Base-by-base conservation (phyloP, 1,140 invertebrate genomes). In the Cecropterus lyciades region DNA sequence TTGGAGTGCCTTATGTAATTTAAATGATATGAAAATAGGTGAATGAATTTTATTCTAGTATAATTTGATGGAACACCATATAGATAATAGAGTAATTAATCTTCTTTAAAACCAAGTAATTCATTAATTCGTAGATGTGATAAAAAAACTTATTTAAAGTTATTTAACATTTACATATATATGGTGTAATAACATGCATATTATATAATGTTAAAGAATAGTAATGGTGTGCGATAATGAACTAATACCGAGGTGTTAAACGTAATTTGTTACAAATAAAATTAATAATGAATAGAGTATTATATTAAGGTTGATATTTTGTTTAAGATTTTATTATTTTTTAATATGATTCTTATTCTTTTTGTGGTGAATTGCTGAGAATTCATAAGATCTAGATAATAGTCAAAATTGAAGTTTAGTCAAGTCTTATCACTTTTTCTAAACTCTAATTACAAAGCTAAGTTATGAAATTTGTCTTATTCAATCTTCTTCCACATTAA, bases 1-100 rank as follows among this genome's bases (percentile, higher is more conserved):
- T 84, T 82, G 87, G 89, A 92, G 89, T 92, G 89, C 89, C 89
- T 92, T 92, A 92, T 87, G 82, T 92, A 92, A 85, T 85, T 88
- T 89, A 83, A 90, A 91, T 87, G 73, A 87, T 89, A 89, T 89
- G 86, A 87, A 85, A 82, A 83, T 92, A 92, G 87, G 80, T 81
- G 82, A 75, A 89, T 85, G 82, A 89, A 83, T 88, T 87, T 89
- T 92, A 90, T 89, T 89, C 79, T 90, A 92, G 87, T 84, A 86
- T 92, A 90, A 92, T 88, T 90, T 83, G 79, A 88, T 72, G 82
- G 87, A 85, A 92, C 87, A 92, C 86, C 89, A 92, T 84, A 85
- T 79, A 83, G 84, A 86, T 87, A 82, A 87, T 90, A 91, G 86
- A 66, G 73, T 84, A 85, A 82, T 86, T 70, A 84, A 87, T 84